Evolutionary conservation across 2,888 invertebrate genomes (phyloP).

Genomic region (Nymphalis polychloros): DNA sequence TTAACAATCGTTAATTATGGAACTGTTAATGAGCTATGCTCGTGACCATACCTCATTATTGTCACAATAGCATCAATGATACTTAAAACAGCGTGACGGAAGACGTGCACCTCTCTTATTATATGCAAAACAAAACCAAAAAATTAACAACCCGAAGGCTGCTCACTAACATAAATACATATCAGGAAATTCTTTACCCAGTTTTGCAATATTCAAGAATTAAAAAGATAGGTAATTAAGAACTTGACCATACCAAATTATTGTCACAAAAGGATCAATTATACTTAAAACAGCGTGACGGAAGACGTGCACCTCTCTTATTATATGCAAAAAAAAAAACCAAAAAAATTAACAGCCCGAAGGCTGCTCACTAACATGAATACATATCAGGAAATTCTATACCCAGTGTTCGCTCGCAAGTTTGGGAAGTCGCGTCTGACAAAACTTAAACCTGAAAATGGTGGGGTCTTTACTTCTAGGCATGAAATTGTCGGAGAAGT

Average conservation of each 20-base stretch:
- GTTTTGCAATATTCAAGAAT: no score
- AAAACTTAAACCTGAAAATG: no score
- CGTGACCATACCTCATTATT: slow-evolving; percentile 33
- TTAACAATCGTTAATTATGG: slow-evolving; percentile 15
- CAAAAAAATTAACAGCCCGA: slow-evolving; percentile 31
- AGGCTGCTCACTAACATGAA: slow-evolving; percentile 22
- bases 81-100: slow-evolving; percentile 25
- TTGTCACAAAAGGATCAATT: slow-evolving; percentile 25
- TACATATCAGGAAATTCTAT: neutral
- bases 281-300: slow-evolving; percentile 22
- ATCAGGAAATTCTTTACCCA: neutral
- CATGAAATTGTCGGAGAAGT: no score
- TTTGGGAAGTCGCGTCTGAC: no score
- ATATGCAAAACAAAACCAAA: slow-evolving; percentile 30
- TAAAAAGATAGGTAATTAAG: no score
- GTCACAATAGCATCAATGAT: slow-evolving; percentile 26
- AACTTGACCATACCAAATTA: slow-evolving; percentile 28
- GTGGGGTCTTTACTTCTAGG: no score
- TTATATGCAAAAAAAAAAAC: slow-evolving; percentile 28
- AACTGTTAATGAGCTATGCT: slow-evolving; percentile 31
- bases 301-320: slow-evolving; percentile 37
- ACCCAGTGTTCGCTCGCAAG: no score
- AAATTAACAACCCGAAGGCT: slow-evolving; percentile 31
- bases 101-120: slow-evolving; percentile 36
- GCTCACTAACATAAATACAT: slow-evolving; percentile 15